Evolutionary conservation across 2,797 vertebrate species (phyloP), one percentile per base, ranked within the genome.

Genomic region (Lepilemur ruficaudatus): DNA sequence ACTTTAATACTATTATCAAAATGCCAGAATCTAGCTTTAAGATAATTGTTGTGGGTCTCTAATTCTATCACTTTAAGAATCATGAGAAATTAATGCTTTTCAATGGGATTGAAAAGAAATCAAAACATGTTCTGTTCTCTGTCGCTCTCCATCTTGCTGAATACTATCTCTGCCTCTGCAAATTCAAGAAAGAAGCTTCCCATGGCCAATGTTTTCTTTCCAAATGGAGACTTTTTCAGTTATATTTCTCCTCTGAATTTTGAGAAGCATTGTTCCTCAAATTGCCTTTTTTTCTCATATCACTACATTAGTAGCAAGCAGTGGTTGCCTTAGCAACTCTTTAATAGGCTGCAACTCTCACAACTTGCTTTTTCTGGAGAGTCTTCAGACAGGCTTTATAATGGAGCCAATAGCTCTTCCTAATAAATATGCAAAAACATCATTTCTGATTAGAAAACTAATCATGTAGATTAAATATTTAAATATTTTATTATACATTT

Each of bases 251-350:
- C 46, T 83, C 85, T 85, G 87, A 93, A 89, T 94, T 95, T 93
- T 96, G 89, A 97, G 72, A 95, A 95, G 79, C 67, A 93, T 92
- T 94, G 90, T 93, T 96, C 84, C 48, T 80, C 78, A 94, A 87
- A 97, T 90, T 96, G 76, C 78, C 95, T 92, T 94, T 94, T 96
- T 95, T 94, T 82, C 61, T 85, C 72, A 78, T 92, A 79, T 94
- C 95, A 91, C 92, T 93, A 63, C 84, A 75, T 96, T 92, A 97
- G 96, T 97, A 96, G 91, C 95, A 96, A 96, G 95, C 95, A 95
- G 59, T 61, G 84, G 97, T 97, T 98, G 92, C 97, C 97, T 94
- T 97, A 97, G 97, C 98, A 97, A 97, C 98, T 91, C 82, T 72
- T 91, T 96, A 96, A 94, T 81, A 93, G 70, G 79, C 91, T 86